Evolutionary conservation across 2,888 invertebrate species (phyloP), one percentile per base, ranked within the genome.

Genomic region (Eilema depressum): DNA sequence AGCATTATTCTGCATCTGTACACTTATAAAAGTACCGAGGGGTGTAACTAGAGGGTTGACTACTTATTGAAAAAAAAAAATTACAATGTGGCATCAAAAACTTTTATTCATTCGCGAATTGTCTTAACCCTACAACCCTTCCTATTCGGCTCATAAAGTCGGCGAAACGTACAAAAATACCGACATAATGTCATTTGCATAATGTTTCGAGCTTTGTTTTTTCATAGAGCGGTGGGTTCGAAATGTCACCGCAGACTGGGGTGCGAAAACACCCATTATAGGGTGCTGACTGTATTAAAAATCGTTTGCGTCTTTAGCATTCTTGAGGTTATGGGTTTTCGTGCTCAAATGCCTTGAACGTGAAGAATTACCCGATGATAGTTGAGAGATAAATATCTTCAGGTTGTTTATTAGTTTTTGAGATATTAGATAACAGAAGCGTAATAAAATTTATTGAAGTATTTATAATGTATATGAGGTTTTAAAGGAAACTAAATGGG

Each of bases 181-280:
- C 91, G 90, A 91, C 93, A 94, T 94, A 93, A 93, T 93, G 94
- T 89, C 95, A 95, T 95, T 95, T 95, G 95, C 95, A 95, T 95
- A 95, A 93, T 93, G 92, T 95, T 93, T 91, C 85, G 79, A 89
- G 93, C 92, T 91, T 94, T 95, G 93, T 94, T 95, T 95, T 95
- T 94, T 94, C 93, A 93, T 93, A 92, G 90, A 92, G 91, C 90
- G 86, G 88, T 90, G 88, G 91, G 91, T 93, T 92, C 92, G 91
- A 95, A 95, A 95, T 95, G 95, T 95, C 95, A 95, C 94, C 95
- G 89, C 94, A 92, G 88, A 87, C 86, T 85, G 89, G 94, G 93
- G 95, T 92, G 94, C 89, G 91, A 94, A 93, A 91, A 92, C 88
- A 89, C 86, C 93, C 93, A 94, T 94, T 92, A 95, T 88, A 87